A percentile compares a stretch with the other conserved stretches of the same genome.
phyloP scores from a whole-genome alignment of 2,797 vertebrate species.

The Momotus momota region DNA sequence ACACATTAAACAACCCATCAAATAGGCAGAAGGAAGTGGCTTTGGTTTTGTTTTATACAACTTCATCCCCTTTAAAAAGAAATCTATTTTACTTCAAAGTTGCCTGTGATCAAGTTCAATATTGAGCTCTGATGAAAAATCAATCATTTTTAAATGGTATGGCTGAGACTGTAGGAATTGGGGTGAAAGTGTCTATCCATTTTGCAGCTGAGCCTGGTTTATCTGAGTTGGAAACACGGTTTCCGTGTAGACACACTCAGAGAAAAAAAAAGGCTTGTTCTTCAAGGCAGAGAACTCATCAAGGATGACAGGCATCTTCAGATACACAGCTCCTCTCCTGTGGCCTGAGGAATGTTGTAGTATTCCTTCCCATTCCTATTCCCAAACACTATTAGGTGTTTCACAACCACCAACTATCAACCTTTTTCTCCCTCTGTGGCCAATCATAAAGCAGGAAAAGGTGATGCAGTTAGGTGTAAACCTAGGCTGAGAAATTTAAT shows the following conservation, averaged over 20 bases:
- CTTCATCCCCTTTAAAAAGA: not conserved
- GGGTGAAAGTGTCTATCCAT: not conserved
- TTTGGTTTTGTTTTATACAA: not conserved
- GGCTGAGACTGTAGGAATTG: not conserved
- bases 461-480: not conserved
- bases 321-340: not conserved
- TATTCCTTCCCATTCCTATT: not conserved
- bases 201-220: not conserved
- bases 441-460: not conserved
- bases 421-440: not conserved
- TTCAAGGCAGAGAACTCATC: not conserved
- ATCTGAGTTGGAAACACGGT: no score
- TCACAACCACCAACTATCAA: not conserved
- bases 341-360: not conserved
- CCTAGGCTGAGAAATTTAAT: not conserved
- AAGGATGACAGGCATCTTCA: not conserved
- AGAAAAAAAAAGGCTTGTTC: no score
- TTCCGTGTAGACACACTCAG: no score
- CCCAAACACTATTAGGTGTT: not conserved
- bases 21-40: not conserved
- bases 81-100: not conserved
- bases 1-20: not conserved
- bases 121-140: slow-evolving; percentile 3
- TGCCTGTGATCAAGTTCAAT: not conserved
- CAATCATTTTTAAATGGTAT: not conserved